Evolutionary conservation across 1,140 invertebrate genomes (phyloP).

Genomic region (Geopemphigus sp.): DNA sequence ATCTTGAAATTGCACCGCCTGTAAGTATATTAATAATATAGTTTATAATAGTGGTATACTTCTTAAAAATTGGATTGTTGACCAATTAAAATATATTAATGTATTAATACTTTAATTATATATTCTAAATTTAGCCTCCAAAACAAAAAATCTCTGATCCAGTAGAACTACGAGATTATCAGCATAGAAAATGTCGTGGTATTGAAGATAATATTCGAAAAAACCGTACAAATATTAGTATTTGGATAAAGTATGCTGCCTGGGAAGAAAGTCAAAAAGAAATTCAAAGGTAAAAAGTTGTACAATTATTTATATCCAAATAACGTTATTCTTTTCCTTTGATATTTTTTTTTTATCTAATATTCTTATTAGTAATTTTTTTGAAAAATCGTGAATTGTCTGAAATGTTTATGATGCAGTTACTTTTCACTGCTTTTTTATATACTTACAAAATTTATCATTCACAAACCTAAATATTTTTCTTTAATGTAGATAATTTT

Average conservation of each 20-base stretch:
- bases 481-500: too few species aligned
- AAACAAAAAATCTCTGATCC: conserved; percentile 99
- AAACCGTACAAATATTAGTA: conserved; percentile 87
- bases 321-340: too few species aligned
- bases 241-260: conserved; percentile 99
- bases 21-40: conserved; percentile 58
- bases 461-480: too few species aligned
- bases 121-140: conserved; percentile 78
- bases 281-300: conserved; percentile 66
- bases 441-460: background rate
- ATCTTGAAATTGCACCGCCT: conserved; percentile 96
- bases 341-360: too few species aligned
- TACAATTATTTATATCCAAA: background rate
- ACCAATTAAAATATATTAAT: too few species aligned
- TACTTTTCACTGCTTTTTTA: background rate
- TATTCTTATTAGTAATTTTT: background rate
- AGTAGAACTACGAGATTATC: conserved; percentile 95
- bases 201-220: conserved; percentile 99
- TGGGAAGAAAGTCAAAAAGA: conserved; percentile 99
- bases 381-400: too few species aligned
- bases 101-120: too few species aligned
- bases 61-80: background rate
- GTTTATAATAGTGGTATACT: background rate
- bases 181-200: conserved; percentile 87
- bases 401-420: too few species aligned